phyloP scores from a whole-genome alignment of 2,113 vertebrate species.

The Elephantulus edwardii region DNA sequence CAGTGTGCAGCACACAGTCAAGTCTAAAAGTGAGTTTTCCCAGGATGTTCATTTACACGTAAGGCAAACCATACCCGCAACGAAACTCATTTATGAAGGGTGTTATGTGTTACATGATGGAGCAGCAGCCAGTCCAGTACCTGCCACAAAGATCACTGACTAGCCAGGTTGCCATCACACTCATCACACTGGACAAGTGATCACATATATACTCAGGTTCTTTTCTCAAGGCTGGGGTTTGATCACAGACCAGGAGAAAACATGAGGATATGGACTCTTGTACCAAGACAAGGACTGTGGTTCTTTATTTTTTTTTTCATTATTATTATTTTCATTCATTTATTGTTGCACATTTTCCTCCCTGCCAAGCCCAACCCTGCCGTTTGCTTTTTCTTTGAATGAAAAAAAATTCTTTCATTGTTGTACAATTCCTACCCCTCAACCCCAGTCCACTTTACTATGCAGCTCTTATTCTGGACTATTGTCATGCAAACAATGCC shows the following conservation, averaged over 20 bases:
- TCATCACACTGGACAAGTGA: not conserved
- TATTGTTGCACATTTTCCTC: too few relatives aligned
- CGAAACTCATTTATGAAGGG: not conserved
- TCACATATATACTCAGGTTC: rapidly evolving
- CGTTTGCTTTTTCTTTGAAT: too few relatives aligned
- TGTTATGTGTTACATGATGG: not conserved
- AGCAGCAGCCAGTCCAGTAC: not conserved
- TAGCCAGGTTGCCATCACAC: not conserved
- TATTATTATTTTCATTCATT: too few relatives aligned
- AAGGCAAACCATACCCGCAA: not conserved
- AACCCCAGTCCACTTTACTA: too few relatives aligned
- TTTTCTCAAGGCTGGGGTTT: not conserved
- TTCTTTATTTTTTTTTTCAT: too few relatives aligned
- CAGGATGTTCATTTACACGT: not conserved
- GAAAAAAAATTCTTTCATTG: too few relatives aligned
- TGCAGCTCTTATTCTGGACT: too few relatives aligned
- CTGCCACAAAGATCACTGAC: not conserved
- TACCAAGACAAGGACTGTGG: rapidly evolving
- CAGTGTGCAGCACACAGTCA: not conserved
- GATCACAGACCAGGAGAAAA: not conserved
- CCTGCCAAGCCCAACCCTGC: too few relatives aligned
- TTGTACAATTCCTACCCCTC: too few relatives aligned
- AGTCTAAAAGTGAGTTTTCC: not conserved
- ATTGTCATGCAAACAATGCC: too few relatives aligned
- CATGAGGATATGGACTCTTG: not conserved